Evolutionary conservation across 2,113 vertebrate genomes (phyloP), one percentile per base, ranked within the genome.

Genomic region (Callospermophilus lateralis): DNA sequence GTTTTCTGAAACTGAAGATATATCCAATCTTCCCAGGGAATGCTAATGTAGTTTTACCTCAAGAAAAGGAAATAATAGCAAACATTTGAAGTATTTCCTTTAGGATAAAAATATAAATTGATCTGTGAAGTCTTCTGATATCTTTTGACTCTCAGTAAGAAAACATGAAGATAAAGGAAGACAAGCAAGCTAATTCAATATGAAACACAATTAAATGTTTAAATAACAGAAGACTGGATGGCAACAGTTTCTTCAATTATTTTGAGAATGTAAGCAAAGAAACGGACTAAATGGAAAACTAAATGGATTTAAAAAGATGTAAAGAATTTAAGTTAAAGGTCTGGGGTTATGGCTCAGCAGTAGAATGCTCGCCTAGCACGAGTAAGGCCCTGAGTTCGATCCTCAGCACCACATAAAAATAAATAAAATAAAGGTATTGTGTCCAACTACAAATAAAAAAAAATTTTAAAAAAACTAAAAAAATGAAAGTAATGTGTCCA

Each of bases 171-270:
- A 65, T 87, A 91, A 80, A 48, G 58, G 30, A 91, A 58, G 4
- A 93, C 24, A 96, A 94, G 30, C 24, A 96, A 94, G 24, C 45
- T 93, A 76, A 93, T 73, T 86, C 90, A 34, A 83, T 68, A 84
- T 26, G 73, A 88, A 89, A 81, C 34, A 79, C 30, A 65, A 72
- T 28, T 61, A 90, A 79, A 85, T 76, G 5, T 87, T 89, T 96
- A 79, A 89, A 73, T 48, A 78, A 53, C 74, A 90, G 19, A 83
- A 84, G 48, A 42, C 45, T 90, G 77, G 53, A 81, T 67, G 55
- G 28, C 58, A 92, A 84, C 4, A 34, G n/a, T 92, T 93, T 90
- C 63, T 87, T 77, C 55, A 65, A 34, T 55, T 74, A 77, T 45
- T 90, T 80, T 93, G 70, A 84, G 80, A 88, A 94, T 80, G 72